These are phyloP conservation scores for Rattus rattus DNA, from an alignment of 2,113 vertebrate species.

Conservation along the genomic window DNA sequence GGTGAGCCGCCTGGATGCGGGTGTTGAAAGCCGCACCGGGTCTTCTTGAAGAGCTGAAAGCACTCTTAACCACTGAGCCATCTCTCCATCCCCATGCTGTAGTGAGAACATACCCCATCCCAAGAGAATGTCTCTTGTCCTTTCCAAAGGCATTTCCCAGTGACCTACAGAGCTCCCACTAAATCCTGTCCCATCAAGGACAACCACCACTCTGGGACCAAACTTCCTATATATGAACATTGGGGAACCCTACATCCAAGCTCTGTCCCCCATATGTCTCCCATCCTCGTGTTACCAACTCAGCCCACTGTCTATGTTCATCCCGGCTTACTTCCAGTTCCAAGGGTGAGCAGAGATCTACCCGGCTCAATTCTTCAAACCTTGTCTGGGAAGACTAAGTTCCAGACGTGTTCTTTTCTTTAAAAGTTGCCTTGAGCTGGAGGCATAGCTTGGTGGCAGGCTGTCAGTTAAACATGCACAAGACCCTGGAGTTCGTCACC, in stretches of 20 bases:
- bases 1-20: neutral
- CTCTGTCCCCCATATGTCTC: neutral
- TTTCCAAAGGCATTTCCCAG: neutral
- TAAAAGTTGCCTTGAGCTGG: neutral
- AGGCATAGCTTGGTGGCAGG: neutral
- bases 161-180: neutral
- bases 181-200: neutral
- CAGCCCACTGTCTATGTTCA: neutral
- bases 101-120: neutral
- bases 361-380: neutral
- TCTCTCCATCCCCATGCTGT: neutral
- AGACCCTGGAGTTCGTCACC: neutral
- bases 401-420: neutral
- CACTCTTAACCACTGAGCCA: neutral
- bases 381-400: neutral
- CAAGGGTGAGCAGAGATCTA: neutral
- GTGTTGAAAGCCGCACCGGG: neutral
- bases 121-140: neutral
- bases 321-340: neutral
- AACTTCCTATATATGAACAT: neutral
- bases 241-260: neutral
- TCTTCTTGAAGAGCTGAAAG: neutral
- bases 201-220: neutral
- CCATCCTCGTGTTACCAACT: neutral
- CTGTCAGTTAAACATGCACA: no score